These are phyloP conservation scores for Bombycilla garrulus DNA, from an alignment of 2,113 vertebrate species.

Conservation along the genomic window DNA sequence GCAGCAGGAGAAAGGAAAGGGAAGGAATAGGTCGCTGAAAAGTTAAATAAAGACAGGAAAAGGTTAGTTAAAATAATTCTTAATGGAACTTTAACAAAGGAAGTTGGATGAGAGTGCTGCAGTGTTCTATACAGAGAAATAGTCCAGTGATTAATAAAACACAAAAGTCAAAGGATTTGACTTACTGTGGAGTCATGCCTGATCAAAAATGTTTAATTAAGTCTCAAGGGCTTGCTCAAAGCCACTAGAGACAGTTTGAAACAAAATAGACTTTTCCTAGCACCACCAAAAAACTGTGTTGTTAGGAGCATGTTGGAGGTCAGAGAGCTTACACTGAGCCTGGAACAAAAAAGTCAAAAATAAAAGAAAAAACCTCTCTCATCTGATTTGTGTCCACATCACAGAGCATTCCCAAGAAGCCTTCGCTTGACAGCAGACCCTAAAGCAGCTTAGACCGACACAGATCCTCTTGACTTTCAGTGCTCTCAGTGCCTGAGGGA, in stretches of 20 bases:
- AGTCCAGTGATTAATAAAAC: neutral
- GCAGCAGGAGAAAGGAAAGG: neutral
- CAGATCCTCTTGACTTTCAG: neutral
- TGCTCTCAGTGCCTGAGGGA: rapidly evolving
- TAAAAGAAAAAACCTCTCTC: neutral
- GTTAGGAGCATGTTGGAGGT: neutral
- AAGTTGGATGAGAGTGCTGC: neutral
- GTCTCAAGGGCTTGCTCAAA: slow-evolving; percentile 13
- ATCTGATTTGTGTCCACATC: neutral
- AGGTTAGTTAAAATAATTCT: neutral
- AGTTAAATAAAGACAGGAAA: neutral
- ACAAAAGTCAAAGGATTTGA: slow-evolving; percentile 36
- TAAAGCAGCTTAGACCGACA: neutral
- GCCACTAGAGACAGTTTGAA: neutral
- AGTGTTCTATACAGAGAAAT: neutral
- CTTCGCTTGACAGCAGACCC: neutral
- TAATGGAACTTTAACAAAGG: neutral
- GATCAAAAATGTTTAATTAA: slow-evolving; percentile 33
- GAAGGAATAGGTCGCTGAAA: neutral
- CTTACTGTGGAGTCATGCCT: neutral
- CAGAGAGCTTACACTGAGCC: neutral
- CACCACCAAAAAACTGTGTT: neutral
- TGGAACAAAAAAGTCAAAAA: neutral
- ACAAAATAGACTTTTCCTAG: neutral
- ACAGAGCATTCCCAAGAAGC: neutral